Percentiles rank a stretch among this genome's conserved stretches.
These are phyloP conservation scores for Arrhamphus sclerolepis DNA, from an alignment of 2,797 vertebrate species.

Conservation along the genomic window DNA sequence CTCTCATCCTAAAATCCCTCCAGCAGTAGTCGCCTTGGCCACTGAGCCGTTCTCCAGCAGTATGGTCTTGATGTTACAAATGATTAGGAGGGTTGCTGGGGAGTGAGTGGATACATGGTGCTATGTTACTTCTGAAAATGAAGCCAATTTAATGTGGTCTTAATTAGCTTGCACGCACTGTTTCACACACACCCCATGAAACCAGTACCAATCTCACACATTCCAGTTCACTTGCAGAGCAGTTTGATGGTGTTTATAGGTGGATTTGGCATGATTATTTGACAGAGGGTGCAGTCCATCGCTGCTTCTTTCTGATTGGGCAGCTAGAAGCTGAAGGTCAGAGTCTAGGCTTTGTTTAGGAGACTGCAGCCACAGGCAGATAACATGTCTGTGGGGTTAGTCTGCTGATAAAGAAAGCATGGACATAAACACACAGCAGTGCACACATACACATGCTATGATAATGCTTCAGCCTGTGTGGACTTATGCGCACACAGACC, in stretches of 20 bases:
- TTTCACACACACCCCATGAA: slow-evolving; percentile 19
- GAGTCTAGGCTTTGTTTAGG: slow-evolving; percentile 53
- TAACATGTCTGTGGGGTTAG: slow-evolving; percentile 42
- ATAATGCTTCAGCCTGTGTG: not conserved
- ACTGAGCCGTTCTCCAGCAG: slow-evolving; percentile 40
- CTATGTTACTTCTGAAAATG: slow-evolving; percentile 29
- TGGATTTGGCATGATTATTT: slow-evolving; percentile 57
- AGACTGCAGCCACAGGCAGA: slow-evolving; percentile 46
- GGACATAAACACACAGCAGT: slow-evolving; percentile 15
- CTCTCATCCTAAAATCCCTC: slow-evolving; percentile 16
- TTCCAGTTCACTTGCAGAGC: slow-evolving; percentile 23
- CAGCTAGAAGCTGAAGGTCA: slow-evolving; percentile 46
- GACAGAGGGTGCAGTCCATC: slow-evolving; percentile 48
- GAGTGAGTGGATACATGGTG: slow-evolving; percentile 1
- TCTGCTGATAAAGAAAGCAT: slow-evolving; percentile 40
- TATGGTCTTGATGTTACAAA: slow-evolving; percentile 45
- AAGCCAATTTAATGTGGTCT: slow-evolving; percentile 25
- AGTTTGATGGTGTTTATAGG: slow-evolving; percentile 32
- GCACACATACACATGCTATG: slow-evolving; percentile 1
- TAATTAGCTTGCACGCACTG: slow-evolving; percentile 19
- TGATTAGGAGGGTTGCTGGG: slow-evolving; percentile 22
- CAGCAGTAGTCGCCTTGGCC: slow-evolving; percentile 25
- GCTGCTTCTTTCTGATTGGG: slow-evolving; percentile 21
- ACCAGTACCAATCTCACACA: slow-evolving; percentile 15
- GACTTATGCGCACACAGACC: slow-evolving; percentile 1